Conservation (phyloP, 1,140 invertebrate species). For the Adoxophyes honmai region DNA sequence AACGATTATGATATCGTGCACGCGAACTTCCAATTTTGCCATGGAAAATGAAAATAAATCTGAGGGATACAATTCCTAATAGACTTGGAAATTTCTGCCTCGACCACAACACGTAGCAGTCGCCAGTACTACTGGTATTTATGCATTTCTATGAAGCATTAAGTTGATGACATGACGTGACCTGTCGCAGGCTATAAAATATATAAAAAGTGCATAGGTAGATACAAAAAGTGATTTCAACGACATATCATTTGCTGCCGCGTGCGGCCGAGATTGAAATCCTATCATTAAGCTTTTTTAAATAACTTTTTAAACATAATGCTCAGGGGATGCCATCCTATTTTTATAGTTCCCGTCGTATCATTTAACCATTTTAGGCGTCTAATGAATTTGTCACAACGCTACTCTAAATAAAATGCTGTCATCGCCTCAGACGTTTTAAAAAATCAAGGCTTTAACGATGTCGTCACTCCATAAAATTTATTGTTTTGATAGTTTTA, state of each 20-base stretch:
- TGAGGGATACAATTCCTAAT: too few species aligned
- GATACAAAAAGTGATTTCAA: too few species aligned
- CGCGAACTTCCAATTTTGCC: background rate
- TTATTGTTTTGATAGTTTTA: slow-evolving; percentile 45
- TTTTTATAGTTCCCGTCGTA: background rate
- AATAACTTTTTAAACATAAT: background rate
- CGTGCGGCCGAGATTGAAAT: too few species aligned
- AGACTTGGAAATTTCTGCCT: too few species aligned
- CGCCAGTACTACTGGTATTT: too few species aligned
- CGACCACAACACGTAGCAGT: too few species aligned
- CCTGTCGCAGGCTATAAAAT: too few species aligned
- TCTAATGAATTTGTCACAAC: slow-evolving; percentile 51
- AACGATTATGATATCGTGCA: slow-evolving; percentile 8
- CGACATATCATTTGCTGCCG: too few species aligned
- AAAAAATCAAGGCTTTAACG: slow-evolving; percentile 57
- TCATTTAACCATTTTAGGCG: slow-evolving; percentile 20
- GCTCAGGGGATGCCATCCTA: background rate
- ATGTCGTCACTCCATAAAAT: slow-evolving; percentile 52
- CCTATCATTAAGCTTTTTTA: too few species aligned
- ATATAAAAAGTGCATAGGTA: too few species aligned
- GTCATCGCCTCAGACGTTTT: slow-evolving; percentile 54
- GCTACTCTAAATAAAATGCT: slow-evolving; percentile 42
- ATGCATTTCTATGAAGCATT: too few species aligned
- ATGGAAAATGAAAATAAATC: background rate
- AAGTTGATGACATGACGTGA: too few species aligned